Base-by-base conservation (phyloP, 1,140 invertebrate genomes). In the Popillia japonica region DNA sequence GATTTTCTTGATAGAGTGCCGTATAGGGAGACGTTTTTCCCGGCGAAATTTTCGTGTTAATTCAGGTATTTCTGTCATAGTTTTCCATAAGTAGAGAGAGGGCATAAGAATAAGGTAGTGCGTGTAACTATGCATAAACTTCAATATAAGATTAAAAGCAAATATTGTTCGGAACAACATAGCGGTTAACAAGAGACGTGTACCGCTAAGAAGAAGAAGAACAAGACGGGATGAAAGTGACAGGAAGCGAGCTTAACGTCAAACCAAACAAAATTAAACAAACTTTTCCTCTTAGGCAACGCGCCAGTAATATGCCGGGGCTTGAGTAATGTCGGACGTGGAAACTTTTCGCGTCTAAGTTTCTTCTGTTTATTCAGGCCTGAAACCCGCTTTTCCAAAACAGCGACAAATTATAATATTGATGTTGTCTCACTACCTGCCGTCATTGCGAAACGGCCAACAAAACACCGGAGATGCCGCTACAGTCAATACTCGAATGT, bases 201-300 rank as follows among this genome's bases (percentile, higher is more conserved):
- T 34, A 55, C 80, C 78, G 61, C 23, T n/a, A 64, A 6, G 61
- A 64, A 64, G 59, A 61, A 22, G 61, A 78, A 78, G 78, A 82
- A 81, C 77, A 79, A 83, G 83, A 84, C 82, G 82, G 83, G 82
- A 86, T 84, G 85, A 86, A 86, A 86, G 84, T 86, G 85, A 86
- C 85, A 85, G 84, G 85, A 85, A 80, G 83, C 83, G 80, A 84
- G 85, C 85, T 85, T 86, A 85, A 84, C 85, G 84, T 86, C 84
- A 86, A 86, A 85, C 84, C 84, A 85, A 86, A 86, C 85, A 85
- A 86, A 86, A 85, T 86, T 85, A 86, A 86, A 86, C 82, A 83
- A 85, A 86, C 82, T 86, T 86, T 86, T 86, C 84, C 84, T 86
- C 84, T 86, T 85, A 85, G 83, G 83, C 82, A 83, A 84, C 81